Percentiles rank a stretch among this genome's conserved stretches.
Evolutionary conservation across 2,113 vertebrate species (phyloP).

Genomic region (Salvelinus namaycush): DNA sequence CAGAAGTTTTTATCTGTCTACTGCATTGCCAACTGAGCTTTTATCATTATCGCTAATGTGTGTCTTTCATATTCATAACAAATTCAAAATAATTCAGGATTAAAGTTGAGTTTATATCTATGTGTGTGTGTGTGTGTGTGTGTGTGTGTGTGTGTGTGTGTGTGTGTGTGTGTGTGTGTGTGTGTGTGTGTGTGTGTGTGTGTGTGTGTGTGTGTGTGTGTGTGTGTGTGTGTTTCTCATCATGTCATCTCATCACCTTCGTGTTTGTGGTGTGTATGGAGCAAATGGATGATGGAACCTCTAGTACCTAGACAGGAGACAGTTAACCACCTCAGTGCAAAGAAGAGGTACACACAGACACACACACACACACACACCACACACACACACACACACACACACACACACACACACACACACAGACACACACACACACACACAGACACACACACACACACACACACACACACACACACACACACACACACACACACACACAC

Average conservation of each 20-base stretch:
- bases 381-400: no score
- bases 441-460: neutral
- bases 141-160: no score
- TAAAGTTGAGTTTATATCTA: no score
- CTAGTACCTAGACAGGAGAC: constrained; percentile 77
- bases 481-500: constrained; percentile 55
- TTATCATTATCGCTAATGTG: neutral
- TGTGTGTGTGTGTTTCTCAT: constrained; percentile 66
- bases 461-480: no score
- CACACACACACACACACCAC: constrained; percentile 2
- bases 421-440: constrained; percentile 53
- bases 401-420: no score
- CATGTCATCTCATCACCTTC: constrained; percentile 66
- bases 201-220: constrained; percentile 22
- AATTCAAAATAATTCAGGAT: no score
- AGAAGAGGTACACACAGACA: constrained; percentile 74
- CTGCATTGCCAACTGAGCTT: no score
- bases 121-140: no score
- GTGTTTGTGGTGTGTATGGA: constrained; percentile 67
- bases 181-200: constrained; percentile 46
- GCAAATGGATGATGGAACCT: constrained; percentile 77
- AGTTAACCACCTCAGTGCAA: constrained; percentile 79
- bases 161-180: neutral
- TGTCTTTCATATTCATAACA: constrained; percentile 14
- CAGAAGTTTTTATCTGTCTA: neutral